phyloP scores from a whole-genome alignment of 1,140 invertebrate species.

The Manduca sexta region DNA sequence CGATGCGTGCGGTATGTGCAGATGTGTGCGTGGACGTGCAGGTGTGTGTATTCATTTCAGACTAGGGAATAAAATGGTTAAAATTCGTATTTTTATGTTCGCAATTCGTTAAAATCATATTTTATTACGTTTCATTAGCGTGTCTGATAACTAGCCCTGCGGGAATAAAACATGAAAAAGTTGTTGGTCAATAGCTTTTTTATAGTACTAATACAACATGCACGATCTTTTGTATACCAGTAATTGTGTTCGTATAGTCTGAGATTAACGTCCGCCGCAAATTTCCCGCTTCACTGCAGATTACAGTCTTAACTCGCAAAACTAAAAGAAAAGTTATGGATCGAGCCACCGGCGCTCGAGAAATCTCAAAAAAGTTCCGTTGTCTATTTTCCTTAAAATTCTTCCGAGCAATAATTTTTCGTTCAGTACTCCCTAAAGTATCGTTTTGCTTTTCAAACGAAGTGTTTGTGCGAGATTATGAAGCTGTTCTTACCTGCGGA shows the following conservation, averaged over 20 bases:
- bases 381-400: slow-evolving; percentile 43
- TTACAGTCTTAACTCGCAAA: slow-evolving; percentile 17
- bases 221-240: too few species aligned
- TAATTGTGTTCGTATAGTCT: background rate
- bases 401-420: slow-evolving; percentile 37
- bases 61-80: too few species aligned
- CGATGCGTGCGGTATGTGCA: too few species aligned
- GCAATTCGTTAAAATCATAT: too few species aligned
- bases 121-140: too few species aligned
- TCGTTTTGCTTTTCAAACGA: slow-evolving; percentile 25
- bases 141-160: too few species aligned
- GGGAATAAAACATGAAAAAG: too few species aligned
- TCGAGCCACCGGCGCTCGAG: slow-evolving; percentile 2
- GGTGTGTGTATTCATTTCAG: too few species aligned
- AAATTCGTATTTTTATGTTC: too few species aligned
- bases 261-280: slow-evolving; percentile 2
- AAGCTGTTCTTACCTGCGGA: slow-evolving; percentile 21
- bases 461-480: slow-evolving; percentile 24
- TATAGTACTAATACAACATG: too few species aligned
- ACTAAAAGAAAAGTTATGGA: slow-evolving; percentile 26
- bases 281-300: slow-evolving; percentile 18
- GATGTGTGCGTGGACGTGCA: too few species aligned
- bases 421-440: slow-evolving; percentile 42
- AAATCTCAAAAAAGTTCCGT: slow-evolving; percentile 27
- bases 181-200: too few species aligned